A percentile compares a stretch with the other conserved stretches of the same genome.
These are phyloP conservation scores for Spilosoma lubricipeda DNA, from an alignment of 2,888 invertebrate genomes.

Conservation along the genomic window DNA sequence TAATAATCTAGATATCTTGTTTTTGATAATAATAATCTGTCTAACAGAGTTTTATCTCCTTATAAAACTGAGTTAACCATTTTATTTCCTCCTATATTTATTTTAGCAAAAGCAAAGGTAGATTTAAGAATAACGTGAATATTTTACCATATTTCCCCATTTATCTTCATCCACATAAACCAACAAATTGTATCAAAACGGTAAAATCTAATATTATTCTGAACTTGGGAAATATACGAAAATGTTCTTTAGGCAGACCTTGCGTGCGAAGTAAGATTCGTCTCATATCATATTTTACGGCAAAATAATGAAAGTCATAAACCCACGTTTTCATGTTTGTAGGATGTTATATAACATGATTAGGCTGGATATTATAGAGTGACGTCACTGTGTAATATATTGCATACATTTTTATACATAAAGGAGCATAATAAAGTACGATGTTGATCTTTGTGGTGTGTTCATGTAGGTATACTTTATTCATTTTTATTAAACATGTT, in stretches of 20 bases:
- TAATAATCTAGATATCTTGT: background rate
- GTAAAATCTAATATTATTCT: constrained; percentile 13
- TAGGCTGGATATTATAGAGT: background rate
- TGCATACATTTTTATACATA: background rate
- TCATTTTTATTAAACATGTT: background rate
- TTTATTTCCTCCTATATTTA: background rate
- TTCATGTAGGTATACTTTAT: background rate
- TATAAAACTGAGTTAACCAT: background rate
- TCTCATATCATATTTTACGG: constrained; percentile 38
- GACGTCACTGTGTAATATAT: background rate
- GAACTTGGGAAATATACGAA: constrained; percentile 3
- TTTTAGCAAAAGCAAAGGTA: background rate
- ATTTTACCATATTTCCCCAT: background rate
- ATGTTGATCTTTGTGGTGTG: background rate
- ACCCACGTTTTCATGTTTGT: constrained; percentile 17
- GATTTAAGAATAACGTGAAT: background rate
- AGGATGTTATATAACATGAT: constrained; percentile 14
- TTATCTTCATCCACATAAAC: constrained; percentile 8
- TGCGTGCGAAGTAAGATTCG: constrained; percentile 13
- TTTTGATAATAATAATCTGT: background rate
- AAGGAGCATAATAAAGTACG: background rate
- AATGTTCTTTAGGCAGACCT: background rate
- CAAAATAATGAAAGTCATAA: constrained; percentile 39
- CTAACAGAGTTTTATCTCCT: background rate
- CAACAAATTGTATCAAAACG: constrained; percentile 5